Conservation (phyloP, 2,797 vertebrate species). For the Kryptolebias ocellatus region DNA sequence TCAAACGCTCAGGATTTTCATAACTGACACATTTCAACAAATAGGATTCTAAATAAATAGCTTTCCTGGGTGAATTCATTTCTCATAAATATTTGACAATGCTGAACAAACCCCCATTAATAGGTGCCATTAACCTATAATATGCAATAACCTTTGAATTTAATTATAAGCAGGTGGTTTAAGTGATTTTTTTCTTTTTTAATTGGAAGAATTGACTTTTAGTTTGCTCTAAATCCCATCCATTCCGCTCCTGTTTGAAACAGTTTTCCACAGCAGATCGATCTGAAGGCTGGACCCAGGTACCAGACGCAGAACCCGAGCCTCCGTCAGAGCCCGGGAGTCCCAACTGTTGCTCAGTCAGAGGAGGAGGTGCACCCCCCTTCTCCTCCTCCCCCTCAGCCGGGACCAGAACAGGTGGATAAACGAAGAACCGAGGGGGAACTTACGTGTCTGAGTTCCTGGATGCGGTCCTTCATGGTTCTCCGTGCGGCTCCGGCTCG, state of each 20-base stretch:
- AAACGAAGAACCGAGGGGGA: background rate
- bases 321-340: slow-evolving; percentile 34
- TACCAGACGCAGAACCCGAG: slow-evolving; percentile 9
- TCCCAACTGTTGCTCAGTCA: slow-evolving; percentile 73
- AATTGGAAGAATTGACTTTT: background rate
- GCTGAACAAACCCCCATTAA: no score
- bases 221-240: background rate
- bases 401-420: background rate
- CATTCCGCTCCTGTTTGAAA: no score
- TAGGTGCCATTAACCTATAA: no score
- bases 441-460: slow-evolving; percentile 84
- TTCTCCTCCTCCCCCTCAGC: background rate
- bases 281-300: no score
- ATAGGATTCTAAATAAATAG: background rate
- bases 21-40: background rate
- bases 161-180: no score
- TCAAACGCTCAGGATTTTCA: slow-evolving; percentile 24
- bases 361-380: background rate
- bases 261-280: no score
- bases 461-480: slow-evolving; percentile 85
- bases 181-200: background rate
- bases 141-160: no score
- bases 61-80: no score
- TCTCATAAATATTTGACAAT: no score
- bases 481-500: slow-evolving; percentile 24